Evolutionary conservation across 2,888 invertebrate species (phyloP).

Genomic region (Troides helena): DNA sequence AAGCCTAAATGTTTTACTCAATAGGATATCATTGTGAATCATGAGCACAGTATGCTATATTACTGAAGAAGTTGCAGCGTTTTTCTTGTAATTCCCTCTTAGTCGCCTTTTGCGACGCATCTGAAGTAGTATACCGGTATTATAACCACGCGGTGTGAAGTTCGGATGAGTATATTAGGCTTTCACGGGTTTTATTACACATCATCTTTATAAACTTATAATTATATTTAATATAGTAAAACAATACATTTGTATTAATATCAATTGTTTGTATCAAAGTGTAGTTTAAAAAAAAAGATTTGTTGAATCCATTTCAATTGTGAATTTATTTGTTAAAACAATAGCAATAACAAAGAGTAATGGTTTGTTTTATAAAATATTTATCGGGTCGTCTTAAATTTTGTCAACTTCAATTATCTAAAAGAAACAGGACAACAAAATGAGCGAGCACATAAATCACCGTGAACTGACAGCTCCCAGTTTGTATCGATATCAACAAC

Average conservation of each 20-base stretch:
- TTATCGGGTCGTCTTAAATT: not conserved
- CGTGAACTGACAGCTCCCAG: slow-evolving; percentile 10
- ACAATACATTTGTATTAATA: not conserved
- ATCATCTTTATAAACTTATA: too few relatives aligned
- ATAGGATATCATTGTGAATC: too few relatives aligned
- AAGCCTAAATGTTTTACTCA: too few relatives aligned
- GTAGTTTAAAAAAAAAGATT: not conserved
- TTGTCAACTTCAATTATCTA: slow-evolving; percentile 9
- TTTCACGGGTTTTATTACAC: too few relatives aligned
- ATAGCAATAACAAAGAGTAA: too few relatives aligned
- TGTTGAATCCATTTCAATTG: not conserved
- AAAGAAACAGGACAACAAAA: slow-evolving; percentile 18
- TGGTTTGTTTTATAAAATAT: not conserved
- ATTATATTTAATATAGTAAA: not conserved
- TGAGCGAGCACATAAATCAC: slow-evolving; percentile 17
- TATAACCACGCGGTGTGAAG: too few relatives aligned
- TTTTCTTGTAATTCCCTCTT: too few relatives aligned
- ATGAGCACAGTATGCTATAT: too few relatives aligned
- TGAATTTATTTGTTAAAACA: not conserved
- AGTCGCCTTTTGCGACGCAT: too few relatives aligned
- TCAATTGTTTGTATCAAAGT: not conserved
- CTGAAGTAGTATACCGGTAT: too few relatives aligned
- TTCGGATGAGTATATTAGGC: too few relatives aligned
- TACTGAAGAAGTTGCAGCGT: too few relatives aligned
- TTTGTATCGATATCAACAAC: slow-evolving; percentile 23